phyloP scores from a whole-genome alignment of 2,113 vertebrate genomes.

The Plecotus auritus region DNA sequence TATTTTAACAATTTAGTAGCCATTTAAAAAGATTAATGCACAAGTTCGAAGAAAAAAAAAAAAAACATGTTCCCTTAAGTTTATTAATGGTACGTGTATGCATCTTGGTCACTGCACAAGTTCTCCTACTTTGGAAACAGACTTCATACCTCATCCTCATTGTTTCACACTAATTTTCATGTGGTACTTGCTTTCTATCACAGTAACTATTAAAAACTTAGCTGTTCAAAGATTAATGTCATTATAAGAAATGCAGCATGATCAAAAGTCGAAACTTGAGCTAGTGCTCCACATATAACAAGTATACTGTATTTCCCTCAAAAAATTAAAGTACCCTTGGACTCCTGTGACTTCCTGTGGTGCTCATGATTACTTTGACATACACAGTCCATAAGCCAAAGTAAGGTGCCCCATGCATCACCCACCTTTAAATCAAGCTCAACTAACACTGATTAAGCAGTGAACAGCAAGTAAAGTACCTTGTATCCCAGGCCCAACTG shows the following conservation, averaged over 20 bases:
- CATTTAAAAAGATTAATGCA: background rate
- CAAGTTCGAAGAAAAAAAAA: background rate
- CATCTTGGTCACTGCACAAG: background rate
- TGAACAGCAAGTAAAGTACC: constrained; percentile 78
- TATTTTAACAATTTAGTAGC: background rate
- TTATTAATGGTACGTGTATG: background rate
- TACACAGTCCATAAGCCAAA: background rate
- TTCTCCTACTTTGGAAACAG: background rate
- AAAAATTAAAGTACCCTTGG: background rate
- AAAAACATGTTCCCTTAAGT: background rate
- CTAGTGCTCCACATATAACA: background rate
- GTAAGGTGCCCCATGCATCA: background rate
- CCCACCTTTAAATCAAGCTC: background rate
- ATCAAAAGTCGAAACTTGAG: constrained; percentile 14
- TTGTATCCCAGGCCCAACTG: constrained; percentile 97
- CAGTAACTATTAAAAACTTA: background rate
- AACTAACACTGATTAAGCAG: background rate
- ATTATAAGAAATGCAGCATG: background rate
- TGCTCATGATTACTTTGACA: background rate
- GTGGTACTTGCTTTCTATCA: background rate
- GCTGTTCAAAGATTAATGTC: background rate
- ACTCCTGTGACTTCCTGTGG: background rate
- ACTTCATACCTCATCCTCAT: background rate
- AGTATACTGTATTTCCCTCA: background rate
- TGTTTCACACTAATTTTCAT: background rate